Base-by-base conservation (phyloP, 2,888 invertebrate species). In the Auanema sp. region DNA sequence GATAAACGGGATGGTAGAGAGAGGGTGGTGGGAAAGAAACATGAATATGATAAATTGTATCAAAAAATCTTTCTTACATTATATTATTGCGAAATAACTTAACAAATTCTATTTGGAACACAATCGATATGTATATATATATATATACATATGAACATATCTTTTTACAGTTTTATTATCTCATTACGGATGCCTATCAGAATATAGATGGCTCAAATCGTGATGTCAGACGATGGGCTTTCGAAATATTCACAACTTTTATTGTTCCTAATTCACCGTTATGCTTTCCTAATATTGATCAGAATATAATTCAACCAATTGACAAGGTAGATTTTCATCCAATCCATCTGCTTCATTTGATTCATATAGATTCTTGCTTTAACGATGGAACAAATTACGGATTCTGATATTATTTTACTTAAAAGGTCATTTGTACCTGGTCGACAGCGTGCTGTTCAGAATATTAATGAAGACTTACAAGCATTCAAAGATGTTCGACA, bases 181-280 rank as follows among this genome's bases (percentile, higher is more conserved):
- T 96, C 75, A 89, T 97, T 83, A 92, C 95, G 68, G 92, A 93
- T 84, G 88, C 91, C 60, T 96, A 57, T 44, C 91, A 92, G 83
- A 80, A 79, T 41, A 71, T 73, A 21, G 73, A 83, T 23, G 92
- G 92, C 57, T 90, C 89, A 75, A 88, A 89, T 60, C 91, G 92
- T 86, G 94, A 97, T 83, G 91, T 96, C 89, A 89, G 92, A 61
- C 92, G 94, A 84, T 98, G 97, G 96, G 96, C 96, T 3, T 97
- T 96, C 87, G 97, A 98, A 64, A 78, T 82, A 53, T 82, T 82
- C 65, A 81, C 82, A 18, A 82, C 82, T 18, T 82, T 81, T 61
- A 71, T 82, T 59, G 77, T 82, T 63, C 82, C 82, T n/a, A 79
- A 79, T 54, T 80, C 82, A 10, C 82, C 82, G 12, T 71, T 82